These are phyloP conservation scores for Brachionus plicatilis DNA, from an alignment of 1,140 invertebrate species.

Conservation along the genomic window DNA sequence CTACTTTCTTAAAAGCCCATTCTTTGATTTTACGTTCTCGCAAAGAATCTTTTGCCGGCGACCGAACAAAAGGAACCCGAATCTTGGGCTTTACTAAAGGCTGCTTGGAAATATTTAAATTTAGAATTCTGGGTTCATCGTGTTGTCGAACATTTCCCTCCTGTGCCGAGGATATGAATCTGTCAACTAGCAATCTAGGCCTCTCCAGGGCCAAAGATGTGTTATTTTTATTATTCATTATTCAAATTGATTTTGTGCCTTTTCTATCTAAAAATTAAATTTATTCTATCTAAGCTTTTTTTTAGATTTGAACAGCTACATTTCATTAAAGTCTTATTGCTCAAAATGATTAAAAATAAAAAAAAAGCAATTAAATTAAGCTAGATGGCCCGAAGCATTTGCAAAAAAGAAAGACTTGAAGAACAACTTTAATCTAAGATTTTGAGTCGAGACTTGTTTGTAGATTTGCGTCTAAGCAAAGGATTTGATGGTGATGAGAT, in stretches of 20 bases:
- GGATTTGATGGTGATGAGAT: not conserved
- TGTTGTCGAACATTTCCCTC: not conserved
- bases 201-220: not conserved
- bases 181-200: not conserved
- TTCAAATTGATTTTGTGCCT: not conserved
- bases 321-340: not conserved
- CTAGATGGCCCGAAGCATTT: not conserved
- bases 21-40: constrained; percentile 1
- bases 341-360: not conserved
- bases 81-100: not conserved
- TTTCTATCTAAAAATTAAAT: not conserved
- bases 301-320: not conserved
- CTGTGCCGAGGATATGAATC: constrained; percentile 18
- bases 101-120: not conserved
- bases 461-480: not conserved
- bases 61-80: not conserved
- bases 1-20: constrained; percentile 24
- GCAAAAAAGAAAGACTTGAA: not conserved
- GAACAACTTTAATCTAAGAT: not conserved
- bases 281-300: not conserved
- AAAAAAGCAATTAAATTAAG: not conserved
- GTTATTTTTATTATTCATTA: not conserved
- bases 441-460: not conserved
- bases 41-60: not conserved
- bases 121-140: not conserved